Conservation (phyloP, 2,797 vertebrate genomes). For the Oceanodroma leucorhoa region DNA sequence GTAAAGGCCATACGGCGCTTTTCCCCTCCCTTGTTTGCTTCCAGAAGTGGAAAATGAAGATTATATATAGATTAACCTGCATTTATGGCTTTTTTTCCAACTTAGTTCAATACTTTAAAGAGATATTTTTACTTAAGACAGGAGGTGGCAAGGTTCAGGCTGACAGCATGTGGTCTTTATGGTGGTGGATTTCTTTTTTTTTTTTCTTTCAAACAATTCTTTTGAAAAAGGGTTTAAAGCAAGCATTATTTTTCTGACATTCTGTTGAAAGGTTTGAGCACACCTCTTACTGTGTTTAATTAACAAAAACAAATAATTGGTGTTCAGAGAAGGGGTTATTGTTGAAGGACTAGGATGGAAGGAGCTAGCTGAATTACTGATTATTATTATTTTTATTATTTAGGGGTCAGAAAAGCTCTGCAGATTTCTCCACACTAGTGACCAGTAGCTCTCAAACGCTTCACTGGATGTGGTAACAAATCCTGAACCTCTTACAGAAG, state of each 20-base stretch:
- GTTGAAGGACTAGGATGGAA: background rate
- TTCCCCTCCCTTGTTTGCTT: background rate
- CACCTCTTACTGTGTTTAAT: background rate
- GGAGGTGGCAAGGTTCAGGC: background rate
- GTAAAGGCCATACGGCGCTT: fast-evolving
- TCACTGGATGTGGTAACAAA: background rate
- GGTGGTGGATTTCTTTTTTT: background rate
- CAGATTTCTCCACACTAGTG: background rate
- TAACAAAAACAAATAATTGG: background rate
- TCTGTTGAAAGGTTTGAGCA: background rate
- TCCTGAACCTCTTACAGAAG: background rate
- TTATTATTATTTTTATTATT: background rate
- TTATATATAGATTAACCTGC: background rate
- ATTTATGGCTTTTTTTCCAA: background rate
- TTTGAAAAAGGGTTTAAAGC: background rate
- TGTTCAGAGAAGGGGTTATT: background rate
- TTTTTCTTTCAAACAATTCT: background rate
- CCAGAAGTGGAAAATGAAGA: background rate
- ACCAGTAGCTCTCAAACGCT: background rate
- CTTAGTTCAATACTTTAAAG: background rate
- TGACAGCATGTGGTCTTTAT: background rate
- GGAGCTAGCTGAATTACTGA: background rate
- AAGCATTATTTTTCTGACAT: background rate
- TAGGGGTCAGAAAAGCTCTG: background rate
- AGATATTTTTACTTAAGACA: background rate